A percentile compares a stretch with the other conserved stretches of the same genome.
These are phyloP conservation scores for Drosophila orena DNA, from an alignment of 1,140 invertebrate species.

Conservation along the genomic window DNA sequence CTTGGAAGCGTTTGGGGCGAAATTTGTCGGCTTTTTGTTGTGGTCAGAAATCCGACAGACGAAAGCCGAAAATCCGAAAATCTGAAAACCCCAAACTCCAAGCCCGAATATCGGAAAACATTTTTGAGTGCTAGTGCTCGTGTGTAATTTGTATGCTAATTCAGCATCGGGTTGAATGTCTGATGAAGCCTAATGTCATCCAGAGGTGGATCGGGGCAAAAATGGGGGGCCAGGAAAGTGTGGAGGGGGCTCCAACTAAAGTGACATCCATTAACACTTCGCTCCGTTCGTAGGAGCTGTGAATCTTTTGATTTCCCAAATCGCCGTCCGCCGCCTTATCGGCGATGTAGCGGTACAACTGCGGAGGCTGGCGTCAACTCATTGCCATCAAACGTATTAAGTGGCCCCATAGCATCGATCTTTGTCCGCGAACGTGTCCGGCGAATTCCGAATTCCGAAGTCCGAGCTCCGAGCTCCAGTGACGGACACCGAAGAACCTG, in stretches of 20 bases:
- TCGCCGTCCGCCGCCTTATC: constrained; percentile 48
- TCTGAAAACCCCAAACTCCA: constrained; percentile 17
- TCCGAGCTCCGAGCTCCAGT: neutral
- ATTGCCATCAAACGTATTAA: constrained; percentile 72
- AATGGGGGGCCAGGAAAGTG: neutral
- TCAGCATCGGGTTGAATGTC: constrained; percentile 65
- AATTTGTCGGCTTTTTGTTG: constrained; percentile 72
- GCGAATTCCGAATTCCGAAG: constrained; percentile 26
- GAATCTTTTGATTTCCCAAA: constrained; percentile 73
- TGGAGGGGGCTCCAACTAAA: constrained; percentile 46
- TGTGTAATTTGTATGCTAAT: constrained; percentile 81
- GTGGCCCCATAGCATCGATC: constrained; percentile 29
- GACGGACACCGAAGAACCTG: constrained; percentile 33
- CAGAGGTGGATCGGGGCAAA: constrained; percentile 15
- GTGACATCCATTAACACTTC: constrained; percentile 81
- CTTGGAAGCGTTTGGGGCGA: constrained; percentile 60
- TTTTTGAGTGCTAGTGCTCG: constrained; percentile 75
- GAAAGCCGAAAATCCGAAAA: constrained; percentile 14
- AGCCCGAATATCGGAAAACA: constrained; percentile 18
- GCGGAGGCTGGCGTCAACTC: constrained; percentile 59
- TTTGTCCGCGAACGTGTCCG: constrained; percentile 38
- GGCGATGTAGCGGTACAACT: constrained; percentile 61
- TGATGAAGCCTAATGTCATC: constrained; percentile 74
- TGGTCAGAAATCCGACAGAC: constrained; percentile 43
- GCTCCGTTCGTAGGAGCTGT: constrained; percentile 54